Percentiles rank a stretch among this genome's conserved stretches.
These are phyloP conservation scores for Desmophyllum pertusum DNA, from an alignment of 92 coral and sea anemone genomes.

Conservation along the genomic window DNA sequence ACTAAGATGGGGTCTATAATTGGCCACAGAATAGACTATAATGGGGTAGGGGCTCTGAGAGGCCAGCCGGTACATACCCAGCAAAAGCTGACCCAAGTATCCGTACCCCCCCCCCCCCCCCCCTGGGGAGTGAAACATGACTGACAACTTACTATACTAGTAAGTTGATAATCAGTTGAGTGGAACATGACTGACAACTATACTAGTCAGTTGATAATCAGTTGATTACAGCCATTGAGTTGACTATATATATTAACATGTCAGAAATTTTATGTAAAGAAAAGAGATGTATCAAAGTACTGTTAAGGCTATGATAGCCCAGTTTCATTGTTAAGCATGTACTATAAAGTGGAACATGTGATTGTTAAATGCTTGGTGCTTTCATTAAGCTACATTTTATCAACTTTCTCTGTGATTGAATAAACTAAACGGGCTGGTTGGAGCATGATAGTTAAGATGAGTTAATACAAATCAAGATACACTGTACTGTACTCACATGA, in stretches of 20 bases:
- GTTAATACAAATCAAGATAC: not conserved
- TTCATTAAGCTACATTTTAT: not conserved
- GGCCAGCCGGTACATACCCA: too few species aligned
- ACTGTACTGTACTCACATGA: slow-evolving; percentile 70
- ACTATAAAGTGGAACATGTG: not conserved
- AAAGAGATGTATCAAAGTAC: not conserved
- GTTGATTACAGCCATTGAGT: not conserved
- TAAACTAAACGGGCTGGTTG: not conserved
- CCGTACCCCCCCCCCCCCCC: too few species aligned
- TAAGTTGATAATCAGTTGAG: too few species aligned
- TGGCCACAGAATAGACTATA: too few species aligned
- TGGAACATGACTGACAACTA: not conserved
- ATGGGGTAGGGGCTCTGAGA: too few species aligned
- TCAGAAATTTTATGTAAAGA: too few species aligned
- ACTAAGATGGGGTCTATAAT: too few species aligned
- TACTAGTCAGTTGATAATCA: not conserved
- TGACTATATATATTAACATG: too few species aligned
- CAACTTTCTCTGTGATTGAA: not conserved
- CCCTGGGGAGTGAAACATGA: too few species aligned
- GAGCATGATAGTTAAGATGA: not conserved
- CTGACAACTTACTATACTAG: too few species aligned
- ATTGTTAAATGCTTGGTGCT: not conserved
- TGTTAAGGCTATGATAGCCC: not conserved
- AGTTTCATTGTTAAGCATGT: not conserved
- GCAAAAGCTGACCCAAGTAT: too few species aligned